Evolutionary conservation across 1,140 invertebrate genomes (phyloP).

Genomic region (Heliconius hewitsoni): DNA sequence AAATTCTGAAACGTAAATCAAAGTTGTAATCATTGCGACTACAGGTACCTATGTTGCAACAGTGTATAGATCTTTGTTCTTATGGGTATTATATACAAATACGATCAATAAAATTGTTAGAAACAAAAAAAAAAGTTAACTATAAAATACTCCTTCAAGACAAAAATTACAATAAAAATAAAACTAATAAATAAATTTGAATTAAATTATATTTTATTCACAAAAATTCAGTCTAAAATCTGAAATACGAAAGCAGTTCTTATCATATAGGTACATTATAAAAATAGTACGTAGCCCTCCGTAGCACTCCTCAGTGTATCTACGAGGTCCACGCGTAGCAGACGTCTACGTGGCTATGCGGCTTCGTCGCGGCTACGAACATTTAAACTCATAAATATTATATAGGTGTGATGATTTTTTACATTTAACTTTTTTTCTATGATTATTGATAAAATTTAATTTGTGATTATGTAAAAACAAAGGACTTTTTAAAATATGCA

Average conservation of each 20-base stretch:
- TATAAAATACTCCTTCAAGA: too few species aligned
- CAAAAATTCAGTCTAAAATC: conserved; percentile 2
- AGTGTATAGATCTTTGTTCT: too few species aligned
- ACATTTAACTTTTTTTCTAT: neutral
- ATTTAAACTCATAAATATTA: neutral
- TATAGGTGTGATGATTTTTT: neutral
- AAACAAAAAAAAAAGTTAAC: too few species aligned
- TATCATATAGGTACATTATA: conserved; percentile 27
- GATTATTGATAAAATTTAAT: neutral
- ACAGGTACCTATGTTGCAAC: too few species aligned
- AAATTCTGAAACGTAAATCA: too few species aligned
- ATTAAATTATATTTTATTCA: too few species aligned
- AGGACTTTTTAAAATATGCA: neutral
- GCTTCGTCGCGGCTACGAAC: neutral
- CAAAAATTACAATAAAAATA: too few species aligned
- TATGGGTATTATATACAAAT: too few species aligned
- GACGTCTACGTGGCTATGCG: conserved; percentile 28
- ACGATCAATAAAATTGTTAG: too few species aligned
- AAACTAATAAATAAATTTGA: too few species aligned
- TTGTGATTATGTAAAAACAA: conserved; percentile 1
- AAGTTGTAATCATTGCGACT: too few species aligned
- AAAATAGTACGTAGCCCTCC: conserved; percentile 23
- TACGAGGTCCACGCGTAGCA: conserved; percentile 28
- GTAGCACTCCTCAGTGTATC: conserved; percentile 33
- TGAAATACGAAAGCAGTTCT: conserved; percentile 26